Conservation (phyloP, 2,888 invertebrate species). For the Cabera pusaria region DNA sequence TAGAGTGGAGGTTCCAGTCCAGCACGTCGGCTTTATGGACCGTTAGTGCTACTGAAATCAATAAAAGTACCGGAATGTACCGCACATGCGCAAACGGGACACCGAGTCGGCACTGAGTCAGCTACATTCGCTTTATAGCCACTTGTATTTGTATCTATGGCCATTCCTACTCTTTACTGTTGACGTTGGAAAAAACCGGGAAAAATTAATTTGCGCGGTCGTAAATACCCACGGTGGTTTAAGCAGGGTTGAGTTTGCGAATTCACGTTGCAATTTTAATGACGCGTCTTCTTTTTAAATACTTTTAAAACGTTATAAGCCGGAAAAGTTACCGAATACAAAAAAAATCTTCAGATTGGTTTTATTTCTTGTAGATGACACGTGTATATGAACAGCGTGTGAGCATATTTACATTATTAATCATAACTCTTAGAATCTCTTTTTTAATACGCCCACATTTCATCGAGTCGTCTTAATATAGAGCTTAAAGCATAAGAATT, state of each 20-base stretch:
- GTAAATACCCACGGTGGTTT: slow-evolving; percentile 49
- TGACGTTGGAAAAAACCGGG: slow-evolving; percentile 67
- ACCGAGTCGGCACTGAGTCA: slow-evolving; percentile 70
- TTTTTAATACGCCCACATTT: slow-evolving; percentile 42
- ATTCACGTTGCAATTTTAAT: no score
- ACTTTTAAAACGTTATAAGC: slow-evolving; percentile 19
- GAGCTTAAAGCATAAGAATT: slow-evolving; percentile 31
- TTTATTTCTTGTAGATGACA: slow-evolving; percentile 45
- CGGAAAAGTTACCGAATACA: slow-evolving; percentile 37
- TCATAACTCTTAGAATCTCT: slow-evolving; percentile 49
- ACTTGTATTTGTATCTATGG: slow-evolving; percentile 82
- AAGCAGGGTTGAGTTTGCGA: slow-evolving; percentile 46
- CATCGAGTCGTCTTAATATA: slow-evolving; percentile 25
- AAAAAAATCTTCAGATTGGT: slow-evolving; percentile 34
- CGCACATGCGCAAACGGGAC: slow-evolving; percentile 76
- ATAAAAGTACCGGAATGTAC: slow-evolving; percentile 86
- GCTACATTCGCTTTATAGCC: slow-evolving; percentile 82
- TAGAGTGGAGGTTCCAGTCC: slow-evolving; percentile 72
- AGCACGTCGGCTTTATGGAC: slow-evolving; percentile 81
- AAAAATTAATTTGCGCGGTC: slow-evolving; percentile 63
- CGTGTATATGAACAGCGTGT: slow-evolving; percentile 26
- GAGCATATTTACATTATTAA: slow-evolving; percentile 45
- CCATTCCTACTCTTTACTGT: slow-evolving; percentile 76
- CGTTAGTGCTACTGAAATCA: slow-evolving; percentile 88
- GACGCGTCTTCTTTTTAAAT: no score